These are phyloP conservation scores for Rachycentron canadum DNA, from an alignment of 2,797 vertebrate genomes.

Conservation along the genomic window DNA sequence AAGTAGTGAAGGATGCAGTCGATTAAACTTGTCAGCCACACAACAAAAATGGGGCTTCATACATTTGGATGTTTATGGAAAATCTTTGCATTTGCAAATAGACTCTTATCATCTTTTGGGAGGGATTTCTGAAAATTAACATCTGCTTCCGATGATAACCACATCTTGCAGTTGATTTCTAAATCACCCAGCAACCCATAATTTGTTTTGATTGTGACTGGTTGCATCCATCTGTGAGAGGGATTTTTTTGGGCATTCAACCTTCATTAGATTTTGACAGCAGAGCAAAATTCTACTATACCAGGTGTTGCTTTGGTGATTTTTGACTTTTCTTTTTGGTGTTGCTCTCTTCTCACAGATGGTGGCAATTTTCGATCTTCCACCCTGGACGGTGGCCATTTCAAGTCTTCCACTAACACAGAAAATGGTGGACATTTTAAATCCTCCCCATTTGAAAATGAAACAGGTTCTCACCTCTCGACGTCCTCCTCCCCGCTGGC, in stretches of 20 bases:
- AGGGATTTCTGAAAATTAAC: constrained; percentile 45
- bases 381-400: constrained; percentile 87
- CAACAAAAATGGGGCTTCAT: neutral
- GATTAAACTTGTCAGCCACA: constrained; percentile 18
- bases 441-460: constrained; percentile 87
- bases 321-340: constrained; percentile 21
- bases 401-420: constrained; percentile 79
- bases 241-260: constrained; percentile 29
- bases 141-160: constrained; percentile 48
- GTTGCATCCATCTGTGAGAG: constrained; percentile 57
- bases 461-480: constrained; percentile 79
- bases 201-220: constrained; percentile 67
- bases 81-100: constrained; percentile 21
- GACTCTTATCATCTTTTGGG: constrained; percentile 43
- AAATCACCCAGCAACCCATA: constrained; percentile 45
- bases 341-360: constrained; percentile 50
- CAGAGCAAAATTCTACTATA: constrained; percentile 9
- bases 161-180: constrained; percentile 61
- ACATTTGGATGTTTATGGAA: constrained; percentile 29
- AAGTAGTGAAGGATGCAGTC: neutral
- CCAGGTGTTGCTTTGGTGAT: constrained; percentile 42
- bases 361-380: constrained; percentile 72
- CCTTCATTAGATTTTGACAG: constrained; percentile 40
- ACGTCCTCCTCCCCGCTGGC: constrained; percentile 88
- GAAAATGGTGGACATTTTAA: constrained; percentile 75